A percentile compares a stretch with the other conserved stretches of the same genome.
Conservation (phyloP, 1,140 invertebrate species). For the Dryas iulia region DNA sequence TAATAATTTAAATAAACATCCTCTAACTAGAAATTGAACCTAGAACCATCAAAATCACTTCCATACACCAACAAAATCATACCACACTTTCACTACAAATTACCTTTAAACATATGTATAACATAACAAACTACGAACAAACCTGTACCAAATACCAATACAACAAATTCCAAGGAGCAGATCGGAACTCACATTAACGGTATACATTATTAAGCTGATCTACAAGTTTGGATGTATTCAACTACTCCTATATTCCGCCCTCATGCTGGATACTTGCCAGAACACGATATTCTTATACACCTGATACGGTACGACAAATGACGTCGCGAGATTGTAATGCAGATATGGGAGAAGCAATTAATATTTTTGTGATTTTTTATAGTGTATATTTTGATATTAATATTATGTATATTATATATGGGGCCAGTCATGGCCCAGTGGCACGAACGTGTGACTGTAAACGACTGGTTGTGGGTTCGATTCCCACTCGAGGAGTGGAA, state of each 20-base stretch:
- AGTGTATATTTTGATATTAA: no score
- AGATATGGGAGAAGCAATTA: background rate
- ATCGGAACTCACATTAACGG: background rate
- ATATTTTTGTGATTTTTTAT: background rate
- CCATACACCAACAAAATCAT: no score
- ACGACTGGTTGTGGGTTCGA: no score
- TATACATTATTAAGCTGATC: background rate
- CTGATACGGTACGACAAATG: background rate
- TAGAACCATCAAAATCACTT: no score
- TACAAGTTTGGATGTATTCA: background rate
- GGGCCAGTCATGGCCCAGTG: no score
- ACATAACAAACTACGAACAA: background rate
- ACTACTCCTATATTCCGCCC: background rate
- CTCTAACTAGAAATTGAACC: no score
- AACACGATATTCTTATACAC: conserved; percentile 15
- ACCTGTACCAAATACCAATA: background rate
- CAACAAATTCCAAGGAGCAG: background rate
- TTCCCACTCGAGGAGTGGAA: no score
- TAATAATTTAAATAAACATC: no score
- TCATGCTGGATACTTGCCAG: conserved; percentile 6
- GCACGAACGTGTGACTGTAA: no score
- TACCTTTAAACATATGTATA: no score
- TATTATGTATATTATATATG: no score
- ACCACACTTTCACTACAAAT: no score
- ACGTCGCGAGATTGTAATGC: background rate